These are phyloP conservation scores for Limnothrissa miodon DNA, from an alignment of 2,113 vertebrate species.

Conservation along the genomic window DNA sequence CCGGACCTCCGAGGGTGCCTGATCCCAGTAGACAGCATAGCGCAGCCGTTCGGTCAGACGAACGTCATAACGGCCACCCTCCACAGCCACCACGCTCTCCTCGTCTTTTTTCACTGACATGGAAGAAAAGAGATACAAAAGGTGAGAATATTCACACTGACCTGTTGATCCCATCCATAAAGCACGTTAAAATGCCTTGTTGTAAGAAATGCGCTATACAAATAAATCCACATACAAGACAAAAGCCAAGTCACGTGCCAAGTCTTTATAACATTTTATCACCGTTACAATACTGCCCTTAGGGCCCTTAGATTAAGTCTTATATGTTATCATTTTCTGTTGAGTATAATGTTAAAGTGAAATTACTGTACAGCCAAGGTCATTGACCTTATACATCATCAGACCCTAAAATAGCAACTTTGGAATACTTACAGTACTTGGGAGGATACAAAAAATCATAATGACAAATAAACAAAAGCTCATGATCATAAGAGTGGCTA, in stretches of 20 bases:
- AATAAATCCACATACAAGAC: no score
- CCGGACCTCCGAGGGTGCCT: conserved; percentile 80
- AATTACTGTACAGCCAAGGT: no score
- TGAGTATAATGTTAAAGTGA: no score
- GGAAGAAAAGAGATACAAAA: conserved; percentile 40
- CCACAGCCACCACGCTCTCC: conserved; percentile 79
- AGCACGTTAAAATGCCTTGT: neutral
- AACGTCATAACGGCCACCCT: conserved; percentile 90
- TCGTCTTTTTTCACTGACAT: conserved; percentile 38
- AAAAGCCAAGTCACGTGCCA: no score
- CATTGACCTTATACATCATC: no score
- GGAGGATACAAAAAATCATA: neutral
- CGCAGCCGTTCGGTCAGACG: conserved; percentile 75
- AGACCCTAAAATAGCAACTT: no score
- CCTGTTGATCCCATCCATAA: no score
- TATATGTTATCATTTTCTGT: no score
- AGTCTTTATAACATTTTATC: no score
- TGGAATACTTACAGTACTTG: neutral
- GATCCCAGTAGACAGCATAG: conserved; percentile 90
- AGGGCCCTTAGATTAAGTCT: no score
- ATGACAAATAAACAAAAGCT: neutral
- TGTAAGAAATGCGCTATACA: no score
- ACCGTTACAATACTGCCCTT: no score
- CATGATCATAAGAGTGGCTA: neutral
- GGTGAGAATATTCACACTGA: neutral